Conservation (phyloP, 2,888 invertebrate genomes). For the Xiphydria camelus region DNA sequence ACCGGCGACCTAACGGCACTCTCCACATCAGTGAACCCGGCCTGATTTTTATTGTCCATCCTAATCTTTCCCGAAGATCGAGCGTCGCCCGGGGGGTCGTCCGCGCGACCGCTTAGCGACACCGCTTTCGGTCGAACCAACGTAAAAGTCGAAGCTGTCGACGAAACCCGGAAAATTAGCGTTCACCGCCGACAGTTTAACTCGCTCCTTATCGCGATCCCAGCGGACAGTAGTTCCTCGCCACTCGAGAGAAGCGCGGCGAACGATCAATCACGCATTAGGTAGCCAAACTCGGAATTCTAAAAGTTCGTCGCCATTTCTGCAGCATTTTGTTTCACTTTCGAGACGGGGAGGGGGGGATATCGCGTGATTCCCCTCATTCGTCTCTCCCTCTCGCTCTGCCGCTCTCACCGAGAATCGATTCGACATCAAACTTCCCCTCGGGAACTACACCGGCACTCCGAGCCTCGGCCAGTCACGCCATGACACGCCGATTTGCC, state of each 20-base stretch:
- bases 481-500: conserved; percentile 43
- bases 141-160: neutral
- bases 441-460: neutral
- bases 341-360: conserved; percentile 7
- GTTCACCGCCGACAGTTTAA: neutral
- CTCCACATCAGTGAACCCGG: conserved; percentile 11
- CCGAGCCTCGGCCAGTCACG: conserved; percentile 39
- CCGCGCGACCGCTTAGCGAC: neutral
- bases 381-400: neutral
- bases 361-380: conserved; percentile 18
- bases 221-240: conserved; percentile 11
- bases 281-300: conserved; percentile 9
- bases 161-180: neutral
- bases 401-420: conserved; percentile 37
- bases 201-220: neutral
- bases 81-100: neutral
- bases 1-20: conserved; percentile 22
- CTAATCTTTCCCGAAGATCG: neutral
- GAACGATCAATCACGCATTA: conserved; percentile 16
- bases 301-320: conserved; percentile 18
- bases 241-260: neutral
- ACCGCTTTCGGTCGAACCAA: neutral
- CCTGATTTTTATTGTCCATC: conserved; percentile 15
- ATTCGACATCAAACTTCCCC: conserved; percentile 48
- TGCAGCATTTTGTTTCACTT: conserved; percentile 13